These are phyloP conservation scores for Pachydiplax longipennis DNA, from an alignment of 2,888 invertebrate genomes.

Conservation along the genomic window DNA sequence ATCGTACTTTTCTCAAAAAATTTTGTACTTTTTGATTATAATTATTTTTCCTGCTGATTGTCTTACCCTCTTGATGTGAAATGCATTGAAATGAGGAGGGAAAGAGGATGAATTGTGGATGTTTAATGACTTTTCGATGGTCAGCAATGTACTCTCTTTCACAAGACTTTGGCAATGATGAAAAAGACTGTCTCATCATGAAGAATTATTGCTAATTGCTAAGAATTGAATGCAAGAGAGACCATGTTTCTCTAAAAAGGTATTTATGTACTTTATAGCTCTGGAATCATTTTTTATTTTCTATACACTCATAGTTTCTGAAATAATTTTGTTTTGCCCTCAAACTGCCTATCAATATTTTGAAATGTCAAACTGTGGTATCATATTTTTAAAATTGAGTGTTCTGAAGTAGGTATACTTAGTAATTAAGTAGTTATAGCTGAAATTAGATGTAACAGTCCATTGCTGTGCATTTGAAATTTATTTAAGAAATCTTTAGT, in stretches of 20 bases:
- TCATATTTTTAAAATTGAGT: slow-evolving; percentile 42
- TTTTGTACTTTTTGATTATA: slow-evolving; percentile 12
- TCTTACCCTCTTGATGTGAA: slow-evolving; percentile 5
- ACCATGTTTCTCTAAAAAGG: background rate
- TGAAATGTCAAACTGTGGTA: slow-evolving; percentile 43
- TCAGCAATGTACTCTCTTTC: slow-evolving; percentile 10
- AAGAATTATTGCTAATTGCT: slow-evolving; percentile 7
- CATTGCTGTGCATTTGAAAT: slow-evolving; percentile 45
- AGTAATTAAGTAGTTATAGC: slow-evolving; percentile 41
- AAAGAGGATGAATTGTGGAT: slow-evolving; percentile 15
- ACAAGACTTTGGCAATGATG: slow-evolving; percentile 14
- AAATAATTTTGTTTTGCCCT: slow-evolving; percentile 19
- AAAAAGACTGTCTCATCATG: slow-evolving; percentile 27
- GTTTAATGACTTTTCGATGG: slow-evolving; percentile 12
- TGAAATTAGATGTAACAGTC: slow-evolving; percentile 43
- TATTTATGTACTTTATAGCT: slow-evolving; percentile 3
- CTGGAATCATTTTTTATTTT: background rate
- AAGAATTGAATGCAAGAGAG: slow-evolving; percentile 4
- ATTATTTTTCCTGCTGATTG: slow-evolving; percentile 16
- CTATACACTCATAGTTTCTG: slow-evolving; percentile 19
- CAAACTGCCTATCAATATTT: slow-evolving; percentile 38
- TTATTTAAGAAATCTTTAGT: slow-evolving; percentile 43
- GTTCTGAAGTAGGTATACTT: slow-evolving; percentile 38
- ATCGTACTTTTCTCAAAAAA: background rate
- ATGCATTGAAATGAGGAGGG: background rate